Evolutionary conservation across 2,797 vertebrate species (phyloP).

Genomic region (Graptemys geographica): DNA sequence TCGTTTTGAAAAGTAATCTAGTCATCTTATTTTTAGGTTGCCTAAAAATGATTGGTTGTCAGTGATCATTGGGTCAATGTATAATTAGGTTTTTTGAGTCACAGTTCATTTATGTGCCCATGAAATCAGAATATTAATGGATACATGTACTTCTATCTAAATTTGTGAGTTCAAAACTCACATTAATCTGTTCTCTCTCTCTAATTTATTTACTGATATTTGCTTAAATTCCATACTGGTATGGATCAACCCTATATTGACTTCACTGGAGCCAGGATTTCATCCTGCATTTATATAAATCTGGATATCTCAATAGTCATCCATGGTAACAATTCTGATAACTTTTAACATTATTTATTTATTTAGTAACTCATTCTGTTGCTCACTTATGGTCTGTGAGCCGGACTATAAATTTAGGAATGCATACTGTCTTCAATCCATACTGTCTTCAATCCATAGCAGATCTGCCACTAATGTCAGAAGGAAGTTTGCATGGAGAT

Average conservation of each 20-base stretch:
- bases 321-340: neutral
- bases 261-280: neutral
- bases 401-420: neutral
- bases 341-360: neutral
- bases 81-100: slow-evolving; percentile 1
- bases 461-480: too few species aligned
- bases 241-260: neutral
- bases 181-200: neutral
- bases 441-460: too few species aligned
- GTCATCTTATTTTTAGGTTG: slow-evolving; percentile 15
- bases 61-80: slow-evolving; percentile 1
- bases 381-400: neutral
- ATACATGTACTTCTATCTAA: neutral
- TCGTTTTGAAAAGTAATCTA: slow-evolving; percentile 30
- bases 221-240: neutral
- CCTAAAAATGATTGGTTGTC: neutral
- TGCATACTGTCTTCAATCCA: too few species aligned
- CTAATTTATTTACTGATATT: neutral
- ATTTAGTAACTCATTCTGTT: too few species aligned
- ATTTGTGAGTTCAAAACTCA: neutral
- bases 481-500: neutral
- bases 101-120: neutral
- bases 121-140: neutral
- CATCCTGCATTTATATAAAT: neutral
- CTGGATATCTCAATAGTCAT: neutral